A percentile compares a stretch with the other conserved stretches of the same genome.
Conservation (phyloP, 2,113 vertebrate genomes). For the Cheirogaleus medius region DNA sequence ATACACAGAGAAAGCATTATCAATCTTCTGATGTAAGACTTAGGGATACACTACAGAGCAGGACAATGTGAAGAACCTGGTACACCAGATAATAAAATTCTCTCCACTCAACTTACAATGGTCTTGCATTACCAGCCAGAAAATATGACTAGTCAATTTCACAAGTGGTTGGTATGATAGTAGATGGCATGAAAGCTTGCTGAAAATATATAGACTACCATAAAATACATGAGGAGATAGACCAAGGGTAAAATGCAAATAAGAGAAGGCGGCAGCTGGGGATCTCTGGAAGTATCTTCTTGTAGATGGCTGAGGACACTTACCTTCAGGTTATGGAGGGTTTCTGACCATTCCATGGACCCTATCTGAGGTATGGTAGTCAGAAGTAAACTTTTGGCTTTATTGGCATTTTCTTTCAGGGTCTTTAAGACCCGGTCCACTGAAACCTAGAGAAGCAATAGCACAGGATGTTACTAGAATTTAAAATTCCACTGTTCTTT, state of each 20-base stretch:
- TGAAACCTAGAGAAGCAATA: slow-evolving; percentile 89
- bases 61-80: neutral
- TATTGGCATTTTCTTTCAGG: slow-evolving; percentile 97
- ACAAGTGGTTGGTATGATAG: neutral
- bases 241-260: neutral
- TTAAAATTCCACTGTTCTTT: neutral
- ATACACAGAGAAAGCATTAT: neutral
- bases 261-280: neutral
- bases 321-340: slow-evolving; percentile 90
- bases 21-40: neutral
- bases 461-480: slow-evolving; percentile 3
- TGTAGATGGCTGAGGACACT: neutral
- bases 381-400: slow-evolving; percentile 96
- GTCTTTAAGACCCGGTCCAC: slow-evolving; percentile 98
- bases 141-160: neutral
- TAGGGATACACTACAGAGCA: neutral
- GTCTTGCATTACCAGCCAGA: neutral
- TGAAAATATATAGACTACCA: neutral
- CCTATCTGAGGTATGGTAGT: slow-evolving; percentile 94
- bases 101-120: neutral
- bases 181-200: neutral
- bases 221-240: neutral
- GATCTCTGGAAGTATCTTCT: neutral
- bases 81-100: neutral
- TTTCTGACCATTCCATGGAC: slow-evolving; percentile 93